Evolutionary conservation across 2,113 vertebrate genomes (phyloP).

Genomic region (Sinocyclocheilus rhinocerous): DNA sequence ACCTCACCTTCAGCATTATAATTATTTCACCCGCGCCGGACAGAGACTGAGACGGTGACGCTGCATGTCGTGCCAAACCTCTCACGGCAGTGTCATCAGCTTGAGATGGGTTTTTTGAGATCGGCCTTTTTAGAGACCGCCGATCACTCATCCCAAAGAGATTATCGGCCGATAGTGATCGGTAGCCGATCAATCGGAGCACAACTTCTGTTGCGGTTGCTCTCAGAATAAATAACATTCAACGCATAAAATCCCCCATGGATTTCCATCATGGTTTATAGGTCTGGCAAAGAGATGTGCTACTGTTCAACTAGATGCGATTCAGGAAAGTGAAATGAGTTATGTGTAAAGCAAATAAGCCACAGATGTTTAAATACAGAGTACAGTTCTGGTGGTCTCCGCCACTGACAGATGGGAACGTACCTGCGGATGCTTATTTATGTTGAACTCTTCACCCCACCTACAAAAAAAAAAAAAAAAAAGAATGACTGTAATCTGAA

Average conservation of each 20-base stretch:
- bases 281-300: neutral
- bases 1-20: too few relatives aligned
- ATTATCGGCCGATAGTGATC: too few relatives aligned
- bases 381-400: neutral
- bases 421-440: slow-evolving; percentile 95
- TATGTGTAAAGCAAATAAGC: neutral
- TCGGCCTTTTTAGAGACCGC: too few relatives aligned
- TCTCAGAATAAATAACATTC: neutral
- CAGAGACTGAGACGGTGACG: too few relatives aligned
- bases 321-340: neutral
- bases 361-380: neutral
- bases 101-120: too few relatives aligned
- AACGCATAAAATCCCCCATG: neutral
- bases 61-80: too few relatives aligned
- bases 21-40: too few relatives aligned
- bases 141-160: too few relatives aligned
- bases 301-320: neutral
- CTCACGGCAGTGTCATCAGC: too few relatives aligned
- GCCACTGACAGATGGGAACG: slow-evolving; percentile 5
- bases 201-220: too few relatives aligned
- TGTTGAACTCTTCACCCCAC: slow-evolving; percentile 95
- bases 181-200: too few relatives aligned
- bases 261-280: neutral
- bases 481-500: neutral
- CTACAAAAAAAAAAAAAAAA: slow-evolving; percentile 65